A percentile compares a stretch with the other conserved stretches of the same genome.
Conservation (phyloP, 2,113 vertebrate species). For the Halcyon malimbica region DNA sequence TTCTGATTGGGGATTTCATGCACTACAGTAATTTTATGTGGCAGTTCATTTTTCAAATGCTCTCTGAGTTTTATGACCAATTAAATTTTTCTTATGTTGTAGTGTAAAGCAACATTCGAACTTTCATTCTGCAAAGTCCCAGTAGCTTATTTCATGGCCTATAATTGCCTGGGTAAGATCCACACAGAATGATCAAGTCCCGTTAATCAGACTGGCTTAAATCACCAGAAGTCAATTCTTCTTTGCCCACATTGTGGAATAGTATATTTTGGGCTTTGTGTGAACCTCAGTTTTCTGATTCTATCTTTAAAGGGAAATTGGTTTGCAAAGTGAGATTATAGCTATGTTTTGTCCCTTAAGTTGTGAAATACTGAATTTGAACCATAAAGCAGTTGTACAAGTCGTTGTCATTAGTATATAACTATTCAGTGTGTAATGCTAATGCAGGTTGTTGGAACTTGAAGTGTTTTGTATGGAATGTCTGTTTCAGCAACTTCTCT, state of each 20-base stretch:
- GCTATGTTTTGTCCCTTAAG: neutral
- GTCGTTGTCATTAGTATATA: neutral
- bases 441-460: neutral
- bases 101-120: neutral
- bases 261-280: neutral
- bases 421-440: neutral
- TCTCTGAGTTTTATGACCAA: constrained; percentile 39
- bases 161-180: neutral
- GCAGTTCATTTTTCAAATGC: constrained; percentile 10
- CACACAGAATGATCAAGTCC: constrained; percentile 12
- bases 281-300: neutral
- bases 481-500: neutral
- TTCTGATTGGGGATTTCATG: constrained; percentile 11
- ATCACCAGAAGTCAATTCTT: neutral
- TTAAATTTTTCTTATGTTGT: constrained; percentile 23
- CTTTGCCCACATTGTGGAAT: neutral
- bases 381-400: neutral
- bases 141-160: constrained; percentile 15
- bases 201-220: constrained; percentile 19
- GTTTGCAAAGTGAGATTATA: neutral
- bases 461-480: neutral
- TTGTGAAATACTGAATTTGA: neutral
- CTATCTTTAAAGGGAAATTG: neutral
- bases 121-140: constrained; percentile 7
- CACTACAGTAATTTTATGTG: neutral